Evolutionary conservation across 1,140 invertebrate species (phyloP), one percentile per base, ranked within the genome.

Genomic region (Danaus plexippus): DNA sequence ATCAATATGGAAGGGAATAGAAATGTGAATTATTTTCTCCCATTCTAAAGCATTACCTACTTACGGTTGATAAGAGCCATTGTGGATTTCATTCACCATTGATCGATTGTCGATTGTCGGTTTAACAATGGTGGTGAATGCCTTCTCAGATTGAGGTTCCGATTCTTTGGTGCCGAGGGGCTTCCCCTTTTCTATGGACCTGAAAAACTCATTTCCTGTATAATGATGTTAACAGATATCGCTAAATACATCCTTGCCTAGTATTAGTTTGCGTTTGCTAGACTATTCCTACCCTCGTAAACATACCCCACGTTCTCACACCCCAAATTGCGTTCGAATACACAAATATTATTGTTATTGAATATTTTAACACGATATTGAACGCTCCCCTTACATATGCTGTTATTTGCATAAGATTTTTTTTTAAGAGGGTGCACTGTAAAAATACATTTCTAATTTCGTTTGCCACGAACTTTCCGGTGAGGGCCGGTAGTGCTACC

Each of bases 361-460:
- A 47, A 47, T 47, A 47, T 12, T 65, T 64, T 41, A 52, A 64
- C 59, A 67, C 69, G 67, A 69, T 69, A 62, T 63, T 12, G 9
- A 15, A 13, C 18, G 46, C 55, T 63, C 62, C 64, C 64, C 57
- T 61, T 80, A 81, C 79, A 82, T 69, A 77, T 81, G 75, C 69
- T 77, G 72, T 83, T 86, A 84, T 84, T 84, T 86, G 83, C 80
- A 84, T 86, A 84, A 75, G 67, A 73, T 82, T 84, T 82, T 76
- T 80, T 73, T 63, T 62, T 58, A 59, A 45, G 66, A 73, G 74
- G 79, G 73, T 74, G 69, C 52, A 71, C 53, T 72, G 70, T 79
- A 81, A 79, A 85, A 84, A 86, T 86, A 86, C 70, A 77, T 80
- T 83, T 86, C 83, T 84, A 84, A 84, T 83, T 86, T 73, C 73